A percentile compares a stretch with the other conserved stretches of the same genome.
Conservation (phyloP, 2,888 invertebrate species). For the Erebia aethiops region DNA sequence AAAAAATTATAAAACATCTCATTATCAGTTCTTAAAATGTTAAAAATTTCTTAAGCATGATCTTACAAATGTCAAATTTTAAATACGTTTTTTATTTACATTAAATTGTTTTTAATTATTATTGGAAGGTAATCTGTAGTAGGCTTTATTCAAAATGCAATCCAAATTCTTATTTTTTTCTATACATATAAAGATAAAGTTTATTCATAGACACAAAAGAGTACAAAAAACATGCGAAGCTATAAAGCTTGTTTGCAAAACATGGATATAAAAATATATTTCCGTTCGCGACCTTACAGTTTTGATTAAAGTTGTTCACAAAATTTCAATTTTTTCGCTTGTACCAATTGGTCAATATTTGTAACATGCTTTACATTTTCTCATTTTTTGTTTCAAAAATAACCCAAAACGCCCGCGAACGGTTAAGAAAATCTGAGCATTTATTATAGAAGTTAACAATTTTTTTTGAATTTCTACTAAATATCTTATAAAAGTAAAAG, state of each 20-base stretch:
- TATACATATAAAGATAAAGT: conserved; percentile 13
- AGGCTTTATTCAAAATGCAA: conserved; percentile 12
- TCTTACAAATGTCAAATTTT: too few species aligned
- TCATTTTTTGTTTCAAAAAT: conserved; percentile 3
- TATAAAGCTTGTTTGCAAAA: conserved; percentile 68
- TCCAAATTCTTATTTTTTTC: not conserved
- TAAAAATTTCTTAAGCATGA: too few species aligned
- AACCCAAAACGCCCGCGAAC: conserved; percentile 46
- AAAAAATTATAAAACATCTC: not conserved
- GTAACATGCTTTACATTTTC: conserved; percentile 28
- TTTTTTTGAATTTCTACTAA: too few species aligned
- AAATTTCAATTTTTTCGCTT: not conserved
- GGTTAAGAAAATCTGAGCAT: conserved; percentile 43
- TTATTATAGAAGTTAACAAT: conserved; percentile 18
- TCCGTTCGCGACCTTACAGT: conserved; percentile 52
- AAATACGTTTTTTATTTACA: too few species aligned
- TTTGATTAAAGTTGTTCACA: not conserved
- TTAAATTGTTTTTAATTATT: not conserved
- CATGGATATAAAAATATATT: conserved; percentile 49
- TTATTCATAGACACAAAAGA: conserved; percentile 37
- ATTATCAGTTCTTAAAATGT: too few species aligned
- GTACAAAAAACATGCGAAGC: conserved; percentile 70
- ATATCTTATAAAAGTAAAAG: not conserved
- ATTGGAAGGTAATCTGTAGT: not conserved
- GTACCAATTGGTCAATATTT: conserved; percentile 11